Evolutionary conservation across 2,797 vertebrate genomes (phyloP).

Genomic region (Pristis pectinata): DNA sequence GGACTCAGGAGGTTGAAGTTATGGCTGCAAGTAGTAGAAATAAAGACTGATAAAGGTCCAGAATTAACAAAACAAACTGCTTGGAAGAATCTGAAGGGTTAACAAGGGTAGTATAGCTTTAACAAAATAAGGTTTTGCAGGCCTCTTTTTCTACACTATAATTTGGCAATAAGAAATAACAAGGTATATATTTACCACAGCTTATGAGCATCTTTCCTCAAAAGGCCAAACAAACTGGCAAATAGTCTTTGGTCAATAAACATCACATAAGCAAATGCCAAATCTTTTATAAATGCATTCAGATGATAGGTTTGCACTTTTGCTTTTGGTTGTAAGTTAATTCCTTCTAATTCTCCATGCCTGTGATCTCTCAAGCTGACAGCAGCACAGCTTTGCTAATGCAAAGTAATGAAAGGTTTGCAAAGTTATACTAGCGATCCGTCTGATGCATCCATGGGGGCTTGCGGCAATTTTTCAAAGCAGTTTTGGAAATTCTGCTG

Average conservation of each 20-base stretch:
- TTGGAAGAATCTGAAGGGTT: neutral
- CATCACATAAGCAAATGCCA: neutral
- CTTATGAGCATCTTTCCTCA: neutral
- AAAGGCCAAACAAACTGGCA: neutral
- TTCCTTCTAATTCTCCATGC: neutral
- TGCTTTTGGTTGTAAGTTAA: neutral
- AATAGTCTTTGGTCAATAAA: neutral
- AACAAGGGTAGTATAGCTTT: neutral
- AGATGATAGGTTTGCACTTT: neutral
- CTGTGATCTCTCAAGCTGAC: constrained; percentile 33
- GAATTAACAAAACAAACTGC: neutral
- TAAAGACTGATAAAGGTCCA: no score
- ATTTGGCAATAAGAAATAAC: neutral
- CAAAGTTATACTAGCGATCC: neutral
- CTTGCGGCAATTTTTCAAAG: neutral
- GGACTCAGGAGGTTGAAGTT: no score
- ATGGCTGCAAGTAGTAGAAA: no score
- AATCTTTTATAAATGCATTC: neutral
- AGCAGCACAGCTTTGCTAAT: neutral
- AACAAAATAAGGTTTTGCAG: neutral
- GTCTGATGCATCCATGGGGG: neutral
- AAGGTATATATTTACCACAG: neutral
- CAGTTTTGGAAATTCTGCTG: neutral
- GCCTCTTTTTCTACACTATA: neutral
- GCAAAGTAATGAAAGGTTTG: neutral